A percentile compares a stretch with the other conserved stretches of the same genome.
phyloP scores from a whole-genome alignment of 2,797 vertebrate genomes.

The Sebastes dallii region DNA sequence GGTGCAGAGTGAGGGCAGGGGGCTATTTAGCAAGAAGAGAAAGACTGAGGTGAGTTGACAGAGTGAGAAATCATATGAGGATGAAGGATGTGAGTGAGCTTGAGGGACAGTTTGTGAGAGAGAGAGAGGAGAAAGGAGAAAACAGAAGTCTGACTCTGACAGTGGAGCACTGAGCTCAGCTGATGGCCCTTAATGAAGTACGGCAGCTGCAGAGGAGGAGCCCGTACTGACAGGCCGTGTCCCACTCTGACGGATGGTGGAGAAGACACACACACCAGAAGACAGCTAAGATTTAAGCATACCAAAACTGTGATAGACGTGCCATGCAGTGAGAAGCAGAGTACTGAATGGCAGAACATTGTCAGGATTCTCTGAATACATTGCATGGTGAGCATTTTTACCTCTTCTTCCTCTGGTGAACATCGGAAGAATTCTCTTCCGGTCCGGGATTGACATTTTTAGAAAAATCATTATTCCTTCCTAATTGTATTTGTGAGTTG shows the following conservation, averaged over 20 bases:
- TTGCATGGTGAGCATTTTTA: not conserved
- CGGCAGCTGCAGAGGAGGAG: slow-evolving; percentile 76
- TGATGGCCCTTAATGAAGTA: slow-evolving; percentile 78
- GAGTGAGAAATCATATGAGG: slow-evolving; percentile 52
- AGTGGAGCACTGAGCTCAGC: slow-evolving; percentile 65
- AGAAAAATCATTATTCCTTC: not conserved
- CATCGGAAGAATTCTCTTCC: not conserved
- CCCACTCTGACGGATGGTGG: slow-evolving; percentile 54
- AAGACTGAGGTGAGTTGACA: slow-evolving; percentile 47
- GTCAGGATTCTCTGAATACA: slow-evolving; percentile 32
- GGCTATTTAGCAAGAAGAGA: not conserved
- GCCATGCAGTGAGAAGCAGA: slow-evolving; percentile 28
- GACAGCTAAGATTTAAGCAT: slow-evolving; percentile 47
- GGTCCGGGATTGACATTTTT: not conserved
- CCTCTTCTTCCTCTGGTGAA: not conserved
- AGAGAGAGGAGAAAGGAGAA: slow-evolving; percentile 35
- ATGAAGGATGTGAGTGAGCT: slow-evolving; percentile 46
- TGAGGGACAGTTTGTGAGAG: slow-evolving; percentile 40
- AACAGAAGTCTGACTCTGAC: slow-evolving; percentile 68
- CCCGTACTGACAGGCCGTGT: slow-evolving; percentile 59
- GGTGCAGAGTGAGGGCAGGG: slow-evolving; percentile 12
- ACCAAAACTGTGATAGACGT: slow-evolving; percentile 40
- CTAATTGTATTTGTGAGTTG: slow-evolving; percentile 2
- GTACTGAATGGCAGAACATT: slow-evolving; percentile 28
- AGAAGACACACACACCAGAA: slow-evolving; percentile 35